Conservation (phyloP, 2,888 invertebrate genomes). For the Dyspetes luteomarginatus region DNA sequence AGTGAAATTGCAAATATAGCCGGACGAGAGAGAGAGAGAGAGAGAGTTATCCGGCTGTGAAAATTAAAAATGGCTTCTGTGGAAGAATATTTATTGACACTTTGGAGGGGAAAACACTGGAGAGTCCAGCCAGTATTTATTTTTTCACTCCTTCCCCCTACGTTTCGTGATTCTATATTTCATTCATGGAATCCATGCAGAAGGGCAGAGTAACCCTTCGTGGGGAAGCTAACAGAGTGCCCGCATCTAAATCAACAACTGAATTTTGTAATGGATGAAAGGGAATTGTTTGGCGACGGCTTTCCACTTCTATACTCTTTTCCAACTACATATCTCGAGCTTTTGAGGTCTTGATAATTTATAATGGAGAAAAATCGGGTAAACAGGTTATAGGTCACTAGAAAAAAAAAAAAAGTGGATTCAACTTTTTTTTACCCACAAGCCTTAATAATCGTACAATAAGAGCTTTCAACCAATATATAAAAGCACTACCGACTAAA, state of each 20-base stretch:
- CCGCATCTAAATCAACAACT: conserved; percentile 10
- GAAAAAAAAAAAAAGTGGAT: no score
- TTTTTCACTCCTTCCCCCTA: background rate
- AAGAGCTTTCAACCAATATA: no score
- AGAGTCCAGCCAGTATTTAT: background rate
- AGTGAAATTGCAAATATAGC: conserved; percentile 10
- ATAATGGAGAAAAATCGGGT: no score
- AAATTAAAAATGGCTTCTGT: conserved; percentile 23
- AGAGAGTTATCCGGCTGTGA: conserved; percentile 4
- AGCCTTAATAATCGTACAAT: no score
- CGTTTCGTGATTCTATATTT: background rate
- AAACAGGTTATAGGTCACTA: no score
- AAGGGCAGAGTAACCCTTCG: no score
- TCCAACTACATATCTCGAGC: background rate
- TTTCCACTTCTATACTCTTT: background rate
- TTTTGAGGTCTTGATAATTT: background rate
- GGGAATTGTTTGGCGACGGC: background rate
- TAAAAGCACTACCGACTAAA: no score
- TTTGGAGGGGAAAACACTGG: background rate
- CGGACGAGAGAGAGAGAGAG: background rate
- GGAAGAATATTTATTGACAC: conserved; percentile 43
- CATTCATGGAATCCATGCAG: background rate
- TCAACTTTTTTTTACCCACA: no score
- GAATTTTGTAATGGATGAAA: background rate
- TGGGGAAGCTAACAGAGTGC: no score